Conservation (phyloP, 2,888 invertebrate genomes). For the Drosophila anomelani region DNA sequence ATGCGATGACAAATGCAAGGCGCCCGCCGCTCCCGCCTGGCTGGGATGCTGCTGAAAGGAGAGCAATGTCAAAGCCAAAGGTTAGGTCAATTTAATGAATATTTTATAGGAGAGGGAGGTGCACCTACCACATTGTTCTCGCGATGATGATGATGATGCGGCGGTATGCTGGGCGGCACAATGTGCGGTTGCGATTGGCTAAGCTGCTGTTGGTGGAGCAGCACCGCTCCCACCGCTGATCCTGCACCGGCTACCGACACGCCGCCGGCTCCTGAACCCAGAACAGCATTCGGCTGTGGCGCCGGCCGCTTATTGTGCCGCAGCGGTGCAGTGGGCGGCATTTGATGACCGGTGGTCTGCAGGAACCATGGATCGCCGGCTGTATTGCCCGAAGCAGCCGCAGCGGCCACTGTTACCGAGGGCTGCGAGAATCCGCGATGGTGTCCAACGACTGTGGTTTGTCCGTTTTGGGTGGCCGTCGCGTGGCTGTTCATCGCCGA, state of each 20-base stretch:
- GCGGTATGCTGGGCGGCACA: slow-evolving; percentile 84
- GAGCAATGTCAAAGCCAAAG: slow-evolving; percentile 22
- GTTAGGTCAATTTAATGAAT: slow-evolving; percentile 5
- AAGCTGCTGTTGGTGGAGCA: slow-evolving; percentile 82
- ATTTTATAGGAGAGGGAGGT: not conserved
- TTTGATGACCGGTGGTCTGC: slow-evolving; percentile 85
- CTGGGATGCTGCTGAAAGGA: slow-evolving; percentile 81
- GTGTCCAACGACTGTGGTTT: slow-evolving; percentile 85
- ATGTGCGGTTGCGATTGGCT: slow-evolving; percentile 85
- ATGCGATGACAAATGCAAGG: slow-evolving; percentile 84
- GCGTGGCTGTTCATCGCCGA: slow-evolving; percentile 84
- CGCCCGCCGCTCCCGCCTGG: slow-evolving; percentile 62
- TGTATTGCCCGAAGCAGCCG: slow-evolving; percentile 74
- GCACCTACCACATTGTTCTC: slow-evolving; percentile 79
- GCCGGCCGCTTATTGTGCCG: slow-evolving; percentile 85
- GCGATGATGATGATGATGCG: slow-evolving; percentile 79
- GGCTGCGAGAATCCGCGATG: slow-evolving; percentile 85
- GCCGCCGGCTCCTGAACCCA: slow-evolving; percentile 46
- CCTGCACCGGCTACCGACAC: slow-evolving; percentile 35
- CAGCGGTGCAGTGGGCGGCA: slow-evolving; percentile 85
- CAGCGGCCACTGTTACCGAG: slow-evolving; percentile 78
- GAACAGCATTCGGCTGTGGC: slow-evolving; percentile 81
- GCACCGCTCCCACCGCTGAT: slow-evolving; percentile 53
- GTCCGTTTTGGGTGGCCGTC: slow-evolving; percentile 84
- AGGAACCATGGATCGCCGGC: slow-evolving; percentile 85